Evolutionary conservation across 2,113 vertebrate genomes (phyloP).

Genomic region (Mesitornis unicolor): DNA sequence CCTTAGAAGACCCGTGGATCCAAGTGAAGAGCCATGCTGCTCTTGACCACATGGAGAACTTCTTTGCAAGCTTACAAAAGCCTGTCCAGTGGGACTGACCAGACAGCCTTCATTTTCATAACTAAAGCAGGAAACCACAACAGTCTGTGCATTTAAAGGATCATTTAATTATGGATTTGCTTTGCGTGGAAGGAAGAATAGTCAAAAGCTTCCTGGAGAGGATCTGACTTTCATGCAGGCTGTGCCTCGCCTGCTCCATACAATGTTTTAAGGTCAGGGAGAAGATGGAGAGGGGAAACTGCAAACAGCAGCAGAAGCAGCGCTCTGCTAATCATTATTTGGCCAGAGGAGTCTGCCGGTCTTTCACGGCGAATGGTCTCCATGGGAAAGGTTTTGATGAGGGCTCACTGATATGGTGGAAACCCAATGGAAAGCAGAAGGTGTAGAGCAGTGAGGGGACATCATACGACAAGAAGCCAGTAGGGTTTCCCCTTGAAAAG

Average conservation of each 20-base stretch:
- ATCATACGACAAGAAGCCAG: accelerated
- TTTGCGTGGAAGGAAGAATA: not conserved
- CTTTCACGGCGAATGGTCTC: not conserved
- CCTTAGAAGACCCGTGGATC: not conserved
- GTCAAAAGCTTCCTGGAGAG: not conserved
- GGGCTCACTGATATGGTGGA: not conserved
- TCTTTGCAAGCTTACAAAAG: not conserved
- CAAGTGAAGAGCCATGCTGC: not conserved
- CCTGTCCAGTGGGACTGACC: not conserved
- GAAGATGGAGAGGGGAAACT: not conserved
- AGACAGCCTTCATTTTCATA: not conserved
- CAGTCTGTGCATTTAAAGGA: not conserved
- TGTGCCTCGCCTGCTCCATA: accelerated
- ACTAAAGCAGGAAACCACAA: not conserved
- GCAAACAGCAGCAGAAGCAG: not conserved
- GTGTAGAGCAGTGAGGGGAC: not conserved
- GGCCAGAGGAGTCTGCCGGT: not conserved
- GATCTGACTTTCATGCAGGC: not conserved
- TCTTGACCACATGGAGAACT: not conserved
- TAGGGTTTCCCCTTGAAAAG: not conserved
- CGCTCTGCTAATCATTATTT: not conserved
- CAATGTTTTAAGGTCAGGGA: not conserved
- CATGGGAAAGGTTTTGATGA: not conserved
- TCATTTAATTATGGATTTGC: not conserved
- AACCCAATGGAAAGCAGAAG: not conserved